Percentiles rank a stretch among this genome's conserved stretches.
Evolutionary conservation across 2,888 invertebrate genomes (phyloP).

Genomic region (Patella depressa): DNA sequence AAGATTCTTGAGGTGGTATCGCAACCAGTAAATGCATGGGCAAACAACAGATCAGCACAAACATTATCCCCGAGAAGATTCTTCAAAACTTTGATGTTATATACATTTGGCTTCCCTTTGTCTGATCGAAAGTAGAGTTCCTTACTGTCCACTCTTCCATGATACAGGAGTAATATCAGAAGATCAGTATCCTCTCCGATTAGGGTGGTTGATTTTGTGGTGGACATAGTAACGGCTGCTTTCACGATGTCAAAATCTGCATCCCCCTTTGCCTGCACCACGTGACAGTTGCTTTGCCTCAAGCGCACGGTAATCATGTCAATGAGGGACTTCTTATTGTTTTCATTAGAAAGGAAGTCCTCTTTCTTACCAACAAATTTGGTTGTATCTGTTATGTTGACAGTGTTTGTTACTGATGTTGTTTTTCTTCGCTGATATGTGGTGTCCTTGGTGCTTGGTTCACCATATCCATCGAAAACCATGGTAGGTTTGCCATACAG

Average conservation of each 20-base stretch:
- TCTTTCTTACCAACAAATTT: constrained; percentile 27
- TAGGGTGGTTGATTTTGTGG: constrained; percentile 13
- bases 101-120: no score
- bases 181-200: constrained; percentile 41
- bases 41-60: constrained; percentile 24
- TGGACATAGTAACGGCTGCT: constrained; percentile 35
- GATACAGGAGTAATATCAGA: constrained; percentile 30
- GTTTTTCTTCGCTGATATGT: no score
- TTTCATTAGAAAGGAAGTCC: constrained; percentile 42
- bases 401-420: background rate
- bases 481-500: no score
- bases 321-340: constrained; percentile 49
- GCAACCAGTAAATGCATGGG: constrained; percentile 33
- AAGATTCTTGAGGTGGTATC: constrained; percentile 37
- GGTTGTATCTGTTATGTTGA: background rate
- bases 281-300: constrained; percentile 17
- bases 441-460: no score
- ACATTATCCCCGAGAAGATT: constrained; percentile 11
- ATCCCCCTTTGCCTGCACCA: constrained; percentile 43
- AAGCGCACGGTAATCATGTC: constrained; percentile 32
- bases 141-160: no score
- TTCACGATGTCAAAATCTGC: constrained; percentile 48
- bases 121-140: no score
- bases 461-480: no score
- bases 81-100: no score